Evolutionary conservation across 2,888 invertebrate species (phyloP), one percentile per base, ranked within the genome.

Genomic region (Diarsia rubi): DNA sequence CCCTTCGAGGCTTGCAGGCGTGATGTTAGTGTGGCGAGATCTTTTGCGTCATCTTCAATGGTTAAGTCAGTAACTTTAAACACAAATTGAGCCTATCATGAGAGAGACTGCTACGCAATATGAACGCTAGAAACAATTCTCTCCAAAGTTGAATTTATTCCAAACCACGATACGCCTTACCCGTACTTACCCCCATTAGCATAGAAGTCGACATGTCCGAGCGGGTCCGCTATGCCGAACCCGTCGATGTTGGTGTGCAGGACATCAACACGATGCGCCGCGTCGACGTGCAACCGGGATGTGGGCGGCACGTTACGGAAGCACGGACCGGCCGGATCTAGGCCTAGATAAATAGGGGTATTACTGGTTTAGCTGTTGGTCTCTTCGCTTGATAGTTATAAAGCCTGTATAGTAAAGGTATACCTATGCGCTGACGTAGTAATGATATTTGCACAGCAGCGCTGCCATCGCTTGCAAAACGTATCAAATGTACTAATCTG

Each of bases 241-340:
- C 95, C 96, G 76, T 96, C 95, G 6, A 96, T 94, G 77, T 96
- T 95, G 0, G 96, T 95, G 81, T 96, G 95, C 0, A 96, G 82
- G 0, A 94, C 94, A 81, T 95, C 96, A 5, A 96, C 95, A 21
- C 78, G 86, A 31, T 90, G 85, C 2, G 96, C 95, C 0, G 91
- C 93, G 57, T 86, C 87, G 0, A 93, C 82, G 81, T 94, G 92
- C 74, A 96, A 87, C 12, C 96, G 91, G 65, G 93, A 90, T 11
- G 88, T 84, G 1, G 89, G 78, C 0, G 93, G 90, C 73, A 94
- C 70, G 86, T 93, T 92, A 3, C 96, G 93, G 88, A 95, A 96
- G 76, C 96, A 96, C 0, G 96, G 96, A 0, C 96, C 96, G 0
- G 96, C 95, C 19, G 96, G 96, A 76, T 96, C 96, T 52, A 96